These are phyloP conservation scores for Bolinopsis microptera DNA, from an alignment of 37 sponge, comb jelly and placozoan species.

Conservation along the genomic window DNA sequence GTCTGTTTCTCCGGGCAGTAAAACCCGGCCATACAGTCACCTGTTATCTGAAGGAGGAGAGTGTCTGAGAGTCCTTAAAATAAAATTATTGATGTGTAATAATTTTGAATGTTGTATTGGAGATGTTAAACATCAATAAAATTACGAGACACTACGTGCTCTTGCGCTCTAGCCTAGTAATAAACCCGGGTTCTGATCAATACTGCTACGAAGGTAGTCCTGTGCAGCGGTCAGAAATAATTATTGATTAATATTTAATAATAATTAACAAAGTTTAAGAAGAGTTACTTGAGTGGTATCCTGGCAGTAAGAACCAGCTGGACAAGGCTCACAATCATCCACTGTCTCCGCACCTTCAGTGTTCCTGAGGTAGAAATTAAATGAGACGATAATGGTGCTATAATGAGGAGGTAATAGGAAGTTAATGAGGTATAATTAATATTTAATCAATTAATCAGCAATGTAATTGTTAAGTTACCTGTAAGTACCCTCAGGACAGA, in stretches of 20 bases:
- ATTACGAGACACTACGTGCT: too few species aligned
- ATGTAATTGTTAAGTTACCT: too few species aligned
- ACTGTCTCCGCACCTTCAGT: background rate
- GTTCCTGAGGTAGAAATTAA: background rate
- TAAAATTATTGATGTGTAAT: background rate
- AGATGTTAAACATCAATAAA: background rate
- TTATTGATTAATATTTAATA: too few species aligned
- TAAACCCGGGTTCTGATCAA: too few species aligned
- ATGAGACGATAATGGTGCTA: too few species aligned
- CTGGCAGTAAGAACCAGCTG: slow-evolving; percentile 63
- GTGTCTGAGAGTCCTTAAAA: too few species aligned
- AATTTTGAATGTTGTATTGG: background rate
- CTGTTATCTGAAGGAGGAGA: slow-evolving; percentile 7
- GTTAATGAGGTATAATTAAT: too few species aligned
- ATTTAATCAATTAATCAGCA: too few species aligned
- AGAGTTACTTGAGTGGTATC: background rate
- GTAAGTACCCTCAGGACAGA: slow-evolving; percentile 59
- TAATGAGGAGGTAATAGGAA: too few species aligned
- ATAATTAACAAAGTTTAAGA: too few species aligned
- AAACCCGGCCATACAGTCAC: slow-evolving; percentile 9
- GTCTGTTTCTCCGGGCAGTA: slow-evolving; percentile 53
- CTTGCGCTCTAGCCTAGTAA: background rate
- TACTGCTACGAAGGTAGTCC: too few species aligned
- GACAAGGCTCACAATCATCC: slow-evolving; percentile 57
- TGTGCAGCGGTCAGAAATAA: too few species aligned